Evolutionary conservation across 2,888 invertebrate genomes (phyloP).

Genomic region (Platycheirus albimanus): DNA sequence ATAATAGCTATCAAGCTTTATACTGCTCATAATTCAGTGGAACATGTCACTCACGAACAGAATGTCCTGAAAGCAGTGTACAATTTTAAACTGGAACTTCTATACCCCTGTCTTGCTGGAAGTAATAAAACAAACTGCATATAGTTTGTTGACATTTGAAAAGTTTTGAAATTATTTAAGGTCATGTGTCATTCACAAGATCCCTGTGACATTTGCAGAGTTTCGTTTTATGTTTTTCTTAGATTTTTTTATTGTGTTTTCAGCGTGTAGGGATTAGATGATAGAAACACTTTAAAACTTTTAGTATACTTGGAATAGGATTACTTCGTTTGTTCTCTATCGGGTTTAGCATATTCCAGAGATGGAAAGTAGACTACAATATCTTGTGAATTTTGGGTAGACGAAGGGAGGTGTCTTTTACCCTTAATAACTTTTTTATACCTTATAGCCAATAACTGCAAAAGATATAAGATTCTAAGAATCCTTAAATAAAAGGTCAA

Average conservation of each 20-base stretch:
- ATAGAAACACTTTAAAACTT: too few species aligned
- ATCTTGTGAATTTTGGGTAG: too few species aligned
- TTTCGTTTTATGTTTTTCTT: neutral
- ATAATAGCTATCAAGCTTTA: neutral
- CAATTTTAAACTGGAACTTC: neutral
- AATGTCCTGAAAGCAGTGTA: neutral
- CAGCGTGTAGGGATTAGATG: too few species aligned
- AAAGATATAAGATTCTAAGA: too few species aligned
- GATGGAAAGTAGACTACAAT: too few species aligned
- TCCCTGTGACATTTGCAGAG: conserved; percentile 2
- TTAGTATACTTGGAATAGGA: too few species aligned
- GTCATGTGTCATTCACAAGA: conserved; percentile 14
- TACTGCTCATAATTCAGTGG: neutral
- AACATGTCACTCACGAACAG: neutral
- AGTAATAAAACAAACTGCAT: conserved; percentile 1
- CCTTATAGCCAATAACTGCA: too few species aligned
- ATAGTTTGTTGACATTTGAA: conserved; percentile 3
- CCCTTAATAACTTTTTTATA: too few species aligned
- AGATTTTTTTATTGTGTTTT: neutral
- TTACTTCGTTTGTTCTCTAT: too few species aligned
- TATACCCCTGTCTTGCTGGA: neutral
- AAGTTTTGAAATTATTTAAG: conserved; percentile 4
- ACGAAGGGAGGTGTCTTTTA: too few species aligned
- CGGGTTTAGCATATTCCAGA: too few species aligned
- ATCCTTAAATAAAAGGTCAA: too few species aligned